Conservation (phyloP, 2,113 vertebrate genomes). For the Scortum barcoo region DNA sequence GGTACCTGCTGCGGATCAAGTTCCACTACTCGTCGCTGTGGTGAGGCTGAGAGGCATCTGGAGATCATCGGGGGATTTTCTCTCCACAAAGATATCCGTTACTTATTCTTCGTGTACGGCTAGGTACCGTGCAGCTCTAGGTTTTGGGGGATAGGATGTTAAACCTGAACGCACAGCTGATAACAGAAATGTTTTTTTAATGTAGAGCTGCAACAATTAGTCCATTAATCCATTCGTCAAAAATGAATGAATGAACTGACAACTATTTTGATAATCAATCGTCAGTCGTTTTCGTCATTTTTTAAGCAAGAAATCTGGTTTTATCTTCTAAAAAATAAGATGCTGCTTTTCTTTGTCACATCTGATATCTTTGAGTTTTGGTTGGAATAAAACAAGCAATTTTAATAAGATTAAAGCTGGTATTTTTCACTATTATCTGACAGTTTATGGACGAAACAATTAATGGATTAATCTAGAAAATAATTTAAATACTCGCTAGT, state of each 20-base stretch:
- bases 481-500: neutral
- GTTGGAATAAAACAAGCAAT: neutral
- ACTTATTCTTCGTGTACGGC: neutral
- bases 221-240: neutral
- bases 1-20: slow-evolving; percentile 88
- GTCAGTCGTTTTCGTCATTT: neutral
- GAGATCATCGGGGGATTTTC: neutral
- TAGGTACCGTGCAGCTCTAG: neutral
- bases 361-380: neutral
- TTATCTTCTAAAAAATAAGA: neutral
- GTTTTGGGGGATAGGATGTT: neutral
- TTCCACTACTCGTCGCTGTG: slow-evolving; percentile 90
- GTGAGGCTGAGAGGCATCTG: slow-evolving; percentile 73
- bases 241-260: too few species aligned
- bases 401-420: neutral
- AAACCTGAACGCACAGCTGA: neutral
- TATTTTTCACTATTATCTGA: neutral
- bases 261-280: neutral
- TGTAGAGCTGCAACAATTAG: neutral
- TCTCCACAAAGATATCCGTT: too few species aligned
- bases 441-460: neutral
- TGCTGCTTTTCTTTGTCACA: neutral
- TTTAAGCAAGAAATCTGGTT: neutral
- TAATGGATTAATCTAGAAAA: neutral
- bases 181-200: neutral